A percentile compares a stretch with the other conserved stretches of the same genome.
phyloP scores from a whole-genome alignment of 2,113 vertebrate species.

The Callithrix jacchus region DNA sequence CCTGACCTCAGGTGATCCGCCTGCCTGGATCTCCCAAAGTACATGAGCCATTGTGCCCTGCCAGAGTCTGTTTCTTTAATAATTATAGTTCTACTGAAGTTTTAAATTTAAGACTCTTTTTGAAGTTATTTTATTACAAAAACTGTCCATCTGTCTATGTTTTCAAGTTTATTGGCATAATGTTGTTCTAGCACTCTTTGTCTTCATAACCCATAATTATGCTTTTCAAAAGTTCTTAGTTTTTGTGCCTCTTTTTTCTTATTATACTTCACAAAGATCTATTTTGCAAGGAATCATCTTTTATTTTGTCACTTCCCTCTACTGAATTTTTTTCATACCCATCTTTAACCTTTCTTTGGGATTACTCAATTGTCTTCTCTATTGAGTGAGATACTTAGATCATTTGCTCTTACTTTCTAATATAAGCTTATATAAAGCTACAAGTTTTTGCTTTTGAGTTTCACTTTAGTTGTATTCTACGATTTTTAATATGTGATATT shows the following conservation, averaged over 20 bases:
- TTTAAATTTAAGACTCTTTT: background rate
- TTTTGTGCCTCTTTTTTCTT: background rate
- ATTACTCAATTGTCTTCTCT: background rate
- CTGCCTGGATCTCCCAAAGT: too few relatives aligned
- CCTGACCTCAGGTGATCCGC: too few relatives aligned
- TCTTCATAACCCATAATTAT: background rate
- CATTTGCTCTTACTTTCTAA: background rate
- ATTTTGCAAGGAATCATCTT: background rate
- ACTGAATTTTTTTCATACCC: background rate
- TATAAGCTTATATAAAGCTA: background rate
- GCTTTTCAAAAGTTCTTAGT: background rate
- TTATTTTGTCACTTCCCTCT: background rate
- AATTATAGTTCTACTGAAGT: background rate
- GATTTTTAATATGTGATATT: background rate
- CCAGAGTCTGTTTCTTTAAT: background rate
- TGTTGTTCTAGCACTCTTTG: background rate
- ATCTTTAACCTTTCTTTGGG: background rate
- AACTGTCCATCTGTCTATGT: background rate
- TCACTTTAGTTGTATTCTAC: background rate
- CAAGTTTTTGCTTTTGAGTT: background rate
- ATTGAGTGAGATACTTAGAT: background rate
- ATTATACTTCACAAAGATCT: background rate
- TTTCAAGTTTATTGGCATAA: constrained; percentile 14
- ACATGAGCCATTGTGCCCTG: too few relatives aligned
- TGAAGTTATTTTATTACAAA: background rate